Evolutionary conservation across 2,113 vertebrate species (phyloP), one percentile per base, ranked within the genome.

Genomic region (Hemiprocne comata): DNA sequence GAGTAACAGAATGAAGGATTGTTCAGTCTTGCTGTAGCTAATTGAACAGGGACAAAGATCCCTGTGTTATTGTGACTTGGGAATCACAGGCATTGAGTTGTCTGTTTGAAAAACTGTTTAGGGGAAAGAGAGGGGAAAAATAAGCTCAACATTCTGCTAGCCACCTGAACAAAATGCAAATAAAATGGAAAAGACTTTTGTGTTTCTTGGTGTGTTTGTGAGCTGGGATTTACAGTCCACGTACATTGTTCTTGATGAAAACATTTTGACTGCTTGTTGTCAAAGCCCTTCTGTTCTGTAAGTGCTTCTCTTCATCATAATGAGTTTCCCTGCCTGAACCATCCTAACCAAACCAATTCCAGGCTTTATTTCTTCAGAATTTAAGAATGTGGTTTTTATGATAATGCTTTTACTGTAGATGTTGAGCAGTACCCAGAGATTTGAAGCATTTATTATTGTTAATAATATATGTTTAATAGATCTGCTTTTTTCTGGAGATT

Each of bases 261-360:
- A 89, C 8, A 1, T 73, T 94, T 89, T 87, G 89, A 90, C 76
- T 80, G 86, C 74, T 79, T 89, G 94, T 95, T 95, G 87, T 94
- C 78, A 85, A 94, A 87, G 75, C 70, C 66, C 55, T 80, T 89
- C 89, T 85, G 76, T 74, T 90, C 81, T 91, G 1, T 67, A 91
- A 94, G 89, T 91, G 81, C 91, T 96, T 72, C 83, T 96, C 53
- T 94, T 94, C 85, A 61, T 88, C 72, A 74, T 88, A 85, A 91
- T 80, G 94, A 81, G 40, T 70, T 96, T 93, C 87, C 40, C 89
- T 94, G 91, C 80, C 54, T 81, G 53, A 55, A 53, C 80, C 48
- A 62, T 18, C 69, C 67, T 67, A 87, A 85, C 84, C 84, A 76
- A 91, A 81, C 55, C 1, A 1, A 70, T 88, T 85, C 87, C 78